Percentiles rank a stretch among this genome's conserved stretches.
phyloP scores from a whole-genome alignment of 2,797 vertebrate species.

The Hylomyscus alleni region DNA sequence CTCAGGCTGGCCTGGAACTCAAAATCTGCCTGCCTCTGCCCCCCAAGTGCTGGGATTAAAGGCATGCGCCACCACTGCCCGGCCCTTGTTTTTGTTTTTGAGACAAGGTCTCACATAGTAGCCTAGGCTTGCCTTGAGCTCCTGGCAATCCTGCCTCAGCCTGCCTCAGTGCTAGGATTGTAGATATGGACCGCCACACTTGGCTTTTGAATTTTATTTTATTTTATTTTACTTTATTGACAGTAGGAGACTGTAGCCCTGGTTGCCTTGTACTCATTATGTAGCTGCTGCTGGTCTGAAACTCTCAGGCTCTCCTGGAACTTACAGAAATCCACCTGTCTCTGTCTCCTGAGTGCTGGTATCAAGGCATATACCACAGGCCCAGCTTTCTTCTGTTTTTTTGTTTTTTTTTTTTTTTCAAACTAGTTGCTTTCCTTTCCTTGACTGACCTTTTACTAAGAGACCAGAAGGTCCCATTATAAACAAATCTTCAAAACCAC shows the following conservation, averaged over 20 bases:
- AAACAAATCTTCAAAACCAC: conserved; percentile 7
- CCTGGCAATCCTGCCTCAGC: neutral
- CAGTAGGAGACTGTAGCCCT: neutral
- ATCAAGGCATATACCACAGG: neutral
- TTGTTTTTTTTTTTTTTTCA: conserved; percentile 38
- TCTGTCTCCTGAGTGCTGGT: neutral
- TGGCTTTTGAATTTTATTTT: neutral
- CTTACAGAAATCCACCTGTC: neutral
- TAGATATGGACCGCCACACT: neutral
- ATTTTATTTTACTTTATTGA: neutral
- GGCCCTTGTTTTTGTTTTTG: neutral
- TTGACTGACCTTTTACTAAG: conserved; percentile 9
- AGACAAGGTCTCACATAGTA: neutral
- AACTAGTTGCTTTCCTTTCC: conserved; percentile 6
- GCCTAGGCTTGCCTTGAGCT: neutral
- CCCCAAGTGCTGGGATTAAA: too few species aligned
- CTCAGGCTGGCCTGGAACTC: too few species aligned
- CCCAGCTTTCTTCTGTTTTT: conserved; percentile 20
- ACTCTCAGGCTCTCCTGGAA: neutral
- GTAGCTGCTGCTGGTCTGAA: neutral
- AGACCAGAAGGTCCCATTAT: neutral
- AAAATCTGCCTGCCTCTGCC: too few species aligned
- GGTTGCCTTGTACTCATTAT: neutral
- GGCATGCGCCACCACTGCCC: too few species aligned
- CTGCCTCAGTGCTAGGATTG: too few species aligned